phyloP scores from a whole-genome alignment of 2,888 invertebrate species.

The Polyommatus icarus region DNA sequence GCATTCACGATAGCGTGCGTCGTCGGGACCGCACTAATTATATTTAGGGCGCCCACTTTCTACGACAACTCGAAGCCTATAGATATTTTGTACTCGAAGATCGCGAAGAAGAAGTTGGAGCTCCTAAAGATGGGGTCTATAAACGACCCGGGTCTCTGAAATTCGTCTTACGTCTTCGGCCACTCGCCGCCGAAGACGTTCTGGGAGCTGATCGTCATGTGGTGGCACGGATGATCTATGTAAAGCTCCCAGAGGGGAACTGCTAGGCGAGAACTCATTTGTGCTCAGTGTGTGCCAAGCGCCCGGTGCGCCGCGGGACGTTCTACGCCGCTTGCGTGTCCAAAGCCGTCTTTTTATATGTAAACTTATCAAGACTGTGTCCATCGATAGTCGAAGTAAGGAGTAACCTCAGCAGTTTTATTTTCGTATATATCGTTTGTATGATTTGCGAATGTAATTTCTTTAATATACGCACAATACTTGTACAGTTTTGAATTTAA shows the following conservation, averaged over 20 bases:
- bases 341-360: slow-evolving; percentile 76
- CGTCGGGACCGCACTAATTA: slow-evolving; percentile 92
- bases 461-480: slow-evolving; percentile 77
- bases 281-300: slow-evolving; percentile 76
- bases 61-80: slow-evolving; percentile 95
- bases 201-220: slow-evolving; percentile 80
- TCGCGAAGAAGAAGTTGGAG: slow-evolving; percentile 94
- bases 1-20: slow-evolving; percentile 96
- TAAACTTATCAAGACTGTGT: slow-evolving; percentile 67
- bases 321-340: slow-evolving; percentile 63
- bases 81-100: slow-evolving; percentile 94
- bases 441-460: slow-evolving; percentile 58
- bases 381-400: slow-evolving; percentile 65
- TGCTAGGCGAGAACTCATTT: slow-evolving; percentile 69
- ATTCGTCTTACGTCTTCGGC: slow-evolving; percentile 84
- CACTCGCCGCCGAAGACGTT: slow-evolving; percentile 85
- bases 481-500: slow-evolving; percentile 67
- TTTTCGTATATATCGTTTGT: slow-evolving; percentile 57
- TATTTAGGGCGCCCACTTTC: slow-evolving; percentile 93
- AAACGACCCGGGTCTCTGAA: slow-evolving; percentile 84
- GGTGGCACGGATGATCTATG: slow-evolving; percentile 79
- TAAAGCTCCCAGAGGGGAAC: slow-evolving; percentile 69
- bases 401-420: slow-evolving; percentile 59
- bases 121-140: slow-evolving; percentile 92
- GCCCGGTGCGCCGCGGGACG: slow-evolving; percentile 69